These are phyloP conservation scores for Drosophila pseudoananassae DNA, from an alignment of 1,140 invertebrate genomes.

Conservation along the genomic window DNA sequence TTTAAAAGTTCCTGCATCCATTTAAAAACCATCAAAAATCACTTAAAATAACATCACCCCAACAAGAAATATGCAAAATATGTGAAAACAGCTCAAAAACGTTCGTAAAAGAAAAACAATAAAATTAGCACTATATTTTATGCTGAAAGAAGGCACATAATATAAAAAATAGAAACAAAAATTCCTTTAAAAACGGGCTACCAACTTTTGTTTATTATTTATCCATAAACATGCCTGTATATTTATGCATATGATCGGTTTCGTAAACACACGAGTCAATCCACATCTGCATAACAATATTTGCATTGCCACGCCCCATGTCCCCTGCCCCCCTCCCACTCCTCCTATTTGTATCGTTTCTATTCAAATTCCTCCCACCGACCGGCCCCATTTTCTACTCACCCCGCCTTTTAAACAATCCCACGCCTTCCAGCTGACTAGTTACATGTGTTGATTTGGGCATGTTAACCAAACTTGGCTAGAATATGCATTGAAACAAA, in stretches of 20 bases:
- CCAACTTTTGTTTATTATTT: constrained; percentile 13
- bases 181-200: background rate
- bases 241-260: constrained; percentile 33
- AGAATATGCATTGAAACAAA: background rate
- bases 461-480: constrained; percentile 1
- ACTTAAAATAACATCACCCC: constrained; percentile 1
- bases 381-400: too few relatives aligned
- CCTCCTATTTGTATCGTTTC: background rate
- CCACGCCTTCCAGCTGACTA: constrained; percentile 11
- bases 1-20: background rate
- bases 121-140: constrained; percentile 1
- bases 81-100: constrained; percentile 13
- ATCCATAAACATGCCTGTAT: constrained; percentile 21
- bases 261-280: constrained; percentile 18
- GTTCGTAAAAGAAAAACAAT: background rate
- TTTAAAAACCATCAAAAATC: constrained; percentile 8
- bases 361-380: background rate
- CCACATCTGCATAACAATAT: constrained; percentile 20
- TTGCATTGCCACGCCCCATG: constrained; percentile 15
- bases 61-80: background rate
- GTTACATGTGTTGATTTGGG: constrained; percentile 20
- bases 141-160: background rate
- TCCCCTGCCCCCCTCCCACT: background rate
- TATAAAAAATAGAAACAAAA: background rate
- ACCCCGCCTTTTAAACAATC: background rate